Evolutionary conservation across 2,113 vertebrate genomes (phyloP).

Genomic region (Pterocles burchelli): DNA sequence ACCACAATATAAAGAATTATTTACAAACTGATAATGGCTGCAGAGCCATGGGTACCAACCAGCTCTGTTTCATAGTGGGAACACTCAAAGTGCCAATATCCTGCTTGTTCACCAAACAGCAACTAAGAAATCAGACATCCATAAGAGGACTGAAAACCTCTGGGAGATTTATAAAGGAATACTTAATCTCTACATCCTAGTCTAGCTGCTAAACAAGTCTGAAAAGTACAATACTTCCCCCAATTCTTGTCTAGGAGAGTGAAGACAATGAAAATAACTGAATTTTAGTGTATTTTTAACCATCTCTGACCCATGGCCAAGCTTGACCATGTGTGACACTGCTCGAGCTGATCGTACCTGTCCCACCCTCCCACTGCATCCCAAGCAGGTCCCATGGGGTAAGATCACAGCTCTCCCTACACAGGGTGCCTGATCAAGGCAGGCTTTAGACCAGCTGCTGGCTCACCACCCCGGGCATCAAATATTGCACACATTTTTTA

Average conservation of each 20-base stretch:
- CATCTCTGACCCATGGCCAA: neutral
- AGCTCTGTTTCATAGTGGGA: neutral
- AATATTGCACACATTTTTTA: neutral
- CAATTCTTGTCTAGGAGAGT: neutral
- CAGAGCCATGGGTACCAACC: neutral
- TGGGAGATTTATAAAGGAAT: neutral
- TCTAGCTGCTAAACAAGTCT: neutral
- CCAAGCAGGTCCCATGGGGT: too few species aligned
- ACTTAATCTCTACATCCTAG: neutral
- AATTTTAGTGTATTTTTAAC: neutral
- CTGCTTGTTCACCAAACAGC: neutral
- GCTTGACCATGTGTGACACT: too few species aligned
- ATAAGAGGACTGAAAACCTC: neutral
- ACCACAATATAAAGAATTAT: neutral
- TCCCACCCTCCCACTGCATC: neutral
- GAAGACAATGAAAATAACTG: neutral
- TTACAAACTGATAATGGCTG: neutral
- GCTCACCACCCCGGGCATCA: accelerated
- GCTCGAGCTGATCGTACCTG: neutral
- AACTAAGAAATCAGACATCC: neutral
- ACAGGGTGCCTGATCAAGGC: neutral
- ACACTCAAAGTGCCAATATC: neutral
- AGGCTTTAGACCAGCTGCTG: neutral
- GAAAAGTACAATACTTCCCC: neutral
- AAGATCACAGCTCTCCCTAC: neutral